Conservation (phyloP, 2,113 vertebrate genomes). For the Cacatua alba region DNA sequence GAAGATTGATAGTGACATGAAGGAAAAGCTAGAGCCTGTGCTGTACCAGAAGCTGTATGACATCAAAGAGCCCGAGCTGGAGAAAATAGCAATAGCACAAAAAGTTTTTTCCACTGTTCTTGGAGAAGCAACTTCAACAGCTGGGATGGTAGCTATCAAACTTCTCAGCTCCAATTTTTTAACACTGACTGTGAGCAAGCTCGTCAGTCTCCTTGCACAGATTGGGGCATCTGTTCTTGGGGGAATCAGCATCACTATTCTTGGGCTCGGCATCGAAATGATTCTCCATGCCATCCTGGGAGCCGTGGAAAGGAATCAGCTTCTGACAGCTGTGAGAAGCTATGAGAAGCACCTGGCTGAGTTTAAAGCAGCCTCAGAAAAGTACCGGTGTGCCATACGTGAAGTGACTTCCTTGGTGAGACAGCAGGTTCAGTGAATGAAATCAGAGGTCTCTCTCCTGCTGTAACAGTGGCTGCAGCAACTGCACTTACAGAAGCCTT, state of each 20-base stretch:
- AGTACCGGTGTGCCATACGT: slow-evolving; percentile 66
- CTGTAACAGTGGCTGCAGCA: background rate
- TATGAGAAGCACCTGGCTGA: slow-evolving; percentile 76
- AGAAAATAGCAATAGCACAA: slow-evolving; percentile 78
- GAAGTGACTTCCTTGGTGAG: slow-evolving; percentile 72
- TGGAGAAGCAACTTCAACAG: slow-evolving; percentile 75
- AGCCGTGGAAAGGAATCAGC: slow-evolving; percentile 74
- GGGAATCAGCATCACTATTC: slow-evolving; percentile 72
- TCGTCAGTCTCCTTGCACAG: slow-evolving; percentile 64
- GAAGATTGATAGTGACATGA: slow-evolving; percentile 75
- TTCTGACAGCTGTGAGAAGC: slow-evolving; percentile 73
- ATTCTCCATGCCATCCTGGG: slow-evolving; percentile 77
- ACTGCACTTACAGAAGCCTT: background rate
- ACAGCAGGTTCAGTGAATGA: slow-evolving; percentile 57
- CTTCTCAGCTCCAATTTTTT: slow-evolving; percentile 69
- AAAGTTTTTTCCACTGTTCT: slow-evolving; percentile 75
- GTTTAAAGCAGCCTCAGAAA: slow-evolving; percentile 77
- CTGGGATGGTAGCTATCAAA: slow-evolving; percentile 74
- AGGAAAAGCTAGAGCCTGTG: slow-evolving; percentile 76
- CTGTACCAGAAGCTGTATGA: slow-evolving; percentile 78
- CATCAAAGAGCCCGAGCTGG: slow-evolving; percentile 74
- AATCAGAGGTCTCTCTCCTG: background rate
- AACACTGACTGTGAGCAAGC: slow-evolving; percentile 67
- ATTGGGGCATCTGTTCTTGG: slow-evolving; percentile 78
- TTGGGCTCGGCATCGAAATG: slow-evolving; percentile 78